phyloP scores from a whole-genome alignment of 2,113 vertebrate species.

The Ancistrus triradiatus region DNA sequence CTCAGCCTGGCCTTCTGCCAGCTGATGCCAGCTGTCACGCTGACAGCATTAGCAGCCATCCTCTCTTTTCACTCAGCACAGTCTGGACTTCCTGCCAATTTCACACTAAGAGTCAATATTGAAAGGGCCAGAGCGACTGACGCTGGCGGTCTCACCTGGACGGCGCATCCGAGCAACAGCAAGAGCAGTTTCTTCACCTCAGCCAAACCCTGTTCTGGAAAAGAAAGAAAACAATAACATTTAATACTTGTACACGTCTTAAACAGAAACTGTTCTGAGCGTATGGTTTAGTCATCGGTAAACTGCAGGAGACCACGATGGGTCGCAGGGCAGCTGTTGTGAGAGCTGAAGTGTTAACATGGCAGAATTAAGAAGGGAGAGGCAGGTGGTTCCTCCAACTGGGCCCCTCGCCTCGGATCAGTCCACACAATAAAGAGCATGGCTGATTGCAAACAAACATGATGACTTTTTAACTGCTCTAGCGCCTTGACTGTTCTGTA shows the following conservation, averaged over 20 bases:
- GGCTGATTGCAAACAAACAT: neutral
- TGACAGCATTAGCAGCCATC: neutral
- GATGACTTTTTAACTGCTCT: neutral
- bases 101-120: neutral
- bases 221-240: constrained; percentile 31
- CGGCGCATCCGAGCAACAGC: constrained; percentile 92
- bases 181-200: constrained; percentile 91
- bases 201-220: constrained; percentile 86
- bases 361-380: constrained; percentile 55
- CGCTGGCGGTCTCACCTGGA: constrained; percentile 79
- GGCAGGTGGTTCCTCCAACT: constrained; percentile 35
- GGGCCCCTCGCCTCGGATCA: constrained; percentile 20
- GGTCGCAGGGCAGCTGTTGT: constrained; percentile 56
- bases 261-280: neutral
- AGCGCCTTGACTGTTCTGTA: no score
- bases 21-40: constrained; percentile 35
- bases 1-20: constrained; percentile 17
- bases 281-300: neutral
- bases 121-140: neutral
- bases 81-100: neutral
- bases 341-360: constrained; percentile 46
- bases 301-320: constrained; percentile 3
- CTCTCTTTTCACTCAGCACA: constrained; percentile 15
- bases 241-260: constrained; percentile 1
- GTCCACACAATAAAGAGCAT: neutral